phyloP scores from a whole-genome alignment of 2,113 vertebrate genomes.

The Eurypyga helias region DNA sequence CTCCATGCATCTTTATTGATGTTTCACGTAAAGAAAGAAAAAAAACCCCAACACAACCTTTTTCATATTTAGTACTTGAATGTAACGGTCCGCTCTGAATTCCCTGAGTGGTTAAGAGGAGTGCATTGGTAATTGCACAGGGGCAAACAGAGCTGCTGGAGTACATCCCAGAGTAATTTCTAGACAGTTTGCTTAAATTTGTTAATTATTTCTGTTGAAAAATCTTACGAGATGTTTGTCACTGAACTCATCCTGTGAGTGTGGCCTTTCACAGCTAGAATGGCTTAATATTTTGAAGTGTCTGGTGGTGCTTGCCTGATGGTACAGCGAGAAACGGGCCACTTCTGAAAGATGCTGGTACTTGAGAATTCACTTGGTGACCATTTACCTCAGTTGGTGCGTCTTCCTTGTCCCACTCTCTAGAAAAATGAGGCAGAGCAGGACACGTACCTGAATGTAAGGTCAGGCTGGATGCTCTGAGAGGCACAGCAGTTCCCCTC shows the following conservation, averaged over 20 bases:
- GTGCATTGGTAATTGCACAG: neutral
- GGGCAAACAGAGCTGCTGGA: neutral
- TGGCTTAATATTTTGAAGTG: neutral
- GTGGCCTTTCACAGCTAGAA: neutral
- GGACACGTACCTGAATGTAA: neutral
- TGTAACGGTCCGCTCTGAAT: neutral
- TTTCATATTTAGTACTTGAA: accelerated
- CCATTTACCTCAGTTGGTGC: accelerated
- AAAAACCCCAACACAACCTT: neutral
- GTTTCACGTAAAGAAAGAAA: neutral
- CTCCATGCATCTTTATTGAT: neutral
- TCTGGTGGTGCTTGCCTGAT: neutral
- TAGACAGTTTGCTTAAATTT: neutral
- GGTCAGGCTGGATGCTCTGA: accelerated
- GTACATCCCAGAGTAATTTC: neutral
- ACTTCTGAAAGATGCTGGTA: neutral
- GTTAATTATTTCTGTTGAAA: neutral
- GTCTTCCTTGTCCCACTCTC: neutral
- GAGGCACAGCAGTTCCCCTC: neutral
- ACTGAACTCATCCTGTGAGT: accelerated
- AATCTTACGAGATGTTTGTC: accelerated
- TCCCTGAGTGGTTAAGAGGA: neutral
- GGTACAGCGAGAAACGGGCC: neutral
- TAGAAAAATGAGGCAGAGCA: neutral
- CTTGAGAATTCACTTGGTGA: neutral